A percentile compares a stretch with the other conserved stretches of the same genome.
Conservation (phyloP, 2,113 vertebrate genomes). For the Cyphomyrus plagiostoma region DNA sequence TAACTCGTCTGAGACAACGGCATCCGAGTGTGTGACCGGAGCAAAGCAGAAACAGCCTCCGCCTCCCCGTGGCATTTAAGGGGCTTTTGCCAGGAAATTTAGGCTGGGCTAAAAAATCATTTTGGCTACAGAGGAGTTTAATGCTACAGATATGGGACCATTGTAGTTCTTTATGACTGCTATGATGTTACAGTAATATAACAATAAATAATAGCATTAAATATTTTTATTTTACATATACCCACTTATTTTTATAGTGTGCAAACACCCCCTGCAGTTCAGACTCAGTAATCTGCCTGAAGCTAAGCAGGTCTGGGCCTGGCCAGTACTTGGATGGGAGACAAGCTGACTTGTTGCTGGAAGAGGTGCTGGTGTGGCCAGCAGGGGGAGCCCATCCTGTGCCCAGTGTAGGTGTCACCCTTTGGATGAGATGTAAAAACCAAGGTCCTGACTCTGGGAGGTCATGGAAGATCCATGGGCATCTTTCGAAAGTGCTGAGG, state of each 20-base stretch:
- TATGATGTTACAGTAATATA: neutral
- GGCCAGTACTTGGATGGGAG: too few species aligned
- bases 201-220: neutral
- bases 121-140: neutral
- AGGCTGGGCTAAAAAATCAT: neutral
- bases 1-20: neutral
- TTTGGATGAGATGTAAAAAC: too few species aligned
- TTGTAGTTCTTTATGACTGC: neutral
- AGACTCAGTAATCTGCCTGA: too few species aligned
- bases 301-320: too few species aligned
- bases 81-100: neutral
- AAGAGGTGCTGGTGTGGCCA: too few species aligned
- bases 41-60: neutral
- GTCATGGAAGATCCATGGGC: too few species aligned
- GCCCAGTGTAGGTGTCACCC: too few species aligned
- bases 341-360: too few species aligned
- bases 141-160: neutral
- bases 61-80: neutral
- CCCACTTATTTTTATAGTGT: neutral
- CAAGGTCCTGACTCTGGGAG: too few species aligned
- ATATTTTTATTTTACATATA: neutral
- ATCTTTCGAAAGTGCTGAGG: too few species aligned
- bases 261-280: neutral
- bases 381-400: too few species aligned
- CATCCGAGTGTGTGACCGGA: neutral